Conservation (phyloP, 2,888 invertebrate genomes). For the Agrilus cyanescens region DNA sequence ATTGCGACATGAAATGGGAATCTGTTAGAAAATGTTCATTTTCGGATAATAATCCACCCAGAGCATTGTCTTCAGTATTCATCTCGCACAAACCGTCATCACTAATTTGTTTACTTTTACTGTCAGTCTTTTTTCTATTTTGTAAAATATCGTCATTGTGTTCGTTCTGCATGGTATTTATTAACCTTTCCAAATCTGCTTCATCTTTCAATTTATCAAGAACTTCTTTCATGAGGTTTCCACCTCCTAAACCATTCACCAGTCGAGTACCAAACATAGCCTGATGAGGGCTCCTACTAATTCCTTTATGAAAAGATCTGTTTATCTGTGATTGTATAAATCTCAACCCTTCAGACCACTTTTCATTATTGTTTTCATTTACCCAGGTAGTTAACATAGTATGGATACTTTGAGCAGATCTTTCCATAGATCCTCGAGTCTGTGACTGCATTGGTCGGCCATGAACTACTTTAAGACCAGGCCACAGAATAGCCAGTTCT, state of each 20-base stretch:
- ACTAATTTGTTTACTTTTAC: too few relatives aligned
- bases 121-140: too few relatives aligned
- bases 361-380: slow-evolving; percentile 15
- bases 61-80: too few relatives aligned
- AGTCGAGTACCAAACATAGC: slow-evolving; percentile 7
- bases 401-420: slow-evolving; percentile 21
- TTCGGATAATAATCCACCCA: too few relatives aligned
- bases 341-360: slow-evolving; percentile 13
- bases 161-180: too few relatives aligned
- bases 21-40: too few relatives aligned
- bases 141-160: too few relatives aligned
- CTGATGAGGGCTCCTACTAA: slow-evolving; percentile 3
- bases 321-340: slow-evolving; percentile 3
- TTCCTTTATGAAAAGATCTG: slow-evolving; percentile 4
- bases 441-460: slow-evolving; percentile 19
- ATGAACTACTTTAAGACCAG: slow-evolving; percentile 20
- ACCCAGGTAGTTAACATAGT: slow-evolving; percentile 20
- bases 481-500: slow-evolving; percentile 17
- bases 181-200: too few relatives aligned
- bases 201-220: slow-evolving; percentile 3
- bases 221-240: slow-evolving; percentile 1
- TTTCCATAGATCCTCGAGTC: slow-evolving; percentile 14
- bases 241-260: slow-evolving; percentile 1
- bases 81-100: too few relatives aligned
- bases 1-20: too few relatives aligned